These are phyloP conservation scores for Orcinus orca DNA, from an alignment of 2,113 vertebrate species.

Conservation along the genomic window DNA sequence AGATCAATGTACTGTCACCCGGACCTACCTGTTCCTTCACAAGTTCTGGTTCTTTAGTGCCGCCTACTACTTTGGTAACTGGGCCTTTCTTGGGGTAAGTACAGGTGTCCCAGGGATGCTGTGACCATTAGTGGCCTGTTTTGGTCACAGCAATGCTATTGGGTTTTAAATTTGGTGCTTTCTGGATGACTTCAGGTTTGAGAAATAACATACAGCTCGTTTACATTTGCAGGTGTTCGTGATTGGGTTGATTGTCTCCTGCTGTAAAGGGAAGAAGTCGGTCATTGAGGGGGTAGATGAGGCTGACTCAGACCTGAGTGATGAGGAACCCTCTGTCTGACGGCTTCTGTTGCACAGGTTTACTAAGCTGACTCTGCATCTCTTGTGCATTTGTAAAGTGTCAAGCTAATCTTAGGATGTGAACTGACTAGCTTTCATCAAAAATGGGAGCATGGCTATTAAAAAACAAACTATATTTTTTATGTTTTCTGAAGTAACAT, in stretches of 20 bases:
- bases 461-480: slow-evolving; percentile 74
- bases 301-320: slow-evolving; percentile 95
- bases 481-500: slow-evolving; percentile 68
- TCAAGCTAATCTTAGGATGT: slow-evolving; percentile 48
- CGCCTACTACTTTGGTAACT: slow-evolving; percentile 98
- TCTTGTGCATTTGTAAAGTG: slow-evolving; percentile 47
- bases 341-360: slow-evolving; percentile 16
- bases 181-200: not conserved
- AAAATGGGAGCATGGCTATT: slow-evolving; percentile 68
- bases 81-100: slow-evolving; percentile 97
- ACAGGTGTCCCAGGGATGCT: not conserved
- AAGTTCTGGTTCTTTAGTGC: slow-evolving; percentile 99
- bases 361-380: slow-evolving; percentile 44
- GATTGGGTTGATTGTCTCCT: slow-evolving; percentile 94
- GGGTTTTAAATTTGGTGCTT: not conserved
- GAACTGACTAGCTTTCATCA: slow-evolving; percentile 73
- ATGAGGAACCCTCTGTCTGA: slow-evolving; percentile 88
- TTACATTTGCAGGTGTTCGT: slow-evolving; percentile 90
- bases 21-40: slow-evolving; percentile 97
- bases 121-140: not conserved
- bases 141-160: not conserved
- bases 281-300: slow-evolving; percentile 97
- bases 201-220: slow-evolving; percentile 45
- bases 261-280: slow-evolving; percentile 97
- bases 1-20: slow-evolving; percentile 96